A percentile compares a stretch with the other conserved stretches of the same genome.
These are phyloP conservation scores for Shinisaurus crocodilurus DNA, from an alignment of 2,113 vertebrate genomes.

Conservation along the genomic window DNA sequence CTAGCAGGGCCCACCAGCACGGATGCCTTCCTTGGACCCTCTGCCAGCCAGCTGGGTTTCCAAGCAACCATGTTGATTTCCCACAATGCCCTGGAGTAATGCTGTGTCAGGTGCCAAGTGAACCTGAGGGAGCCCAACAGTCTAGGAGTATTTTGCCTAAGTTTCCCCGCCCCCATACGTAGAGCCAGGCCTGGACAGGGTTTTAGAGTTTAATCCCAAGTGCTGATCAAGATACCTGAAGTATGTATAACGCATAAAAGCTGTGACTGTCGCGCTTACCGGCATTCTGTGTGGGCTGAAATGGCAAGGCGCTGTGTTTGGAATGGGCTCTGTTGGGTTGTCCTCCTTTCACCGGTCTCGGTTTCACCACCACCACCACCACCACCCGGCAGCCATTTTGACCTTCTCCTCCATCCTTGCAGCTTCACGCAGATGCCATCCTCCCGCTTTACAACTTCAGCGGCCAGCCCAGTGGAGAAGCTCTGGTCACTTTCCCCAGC, in stretches of 20 bases:
- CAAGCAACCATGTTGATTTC: background rate
- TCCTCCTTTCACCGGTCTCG: too few relatives aligned
- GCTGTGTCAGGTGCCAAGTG: background rate
- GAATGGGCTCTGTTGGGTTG: background rate
- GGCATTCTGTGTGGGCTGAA: background rate
- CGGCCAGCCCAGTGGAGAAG: slow-evolving; percentile 91
- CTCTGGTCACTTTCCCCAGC: slow-evolving; percentile 88
- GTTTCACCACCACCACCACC: too few relatives aligned
- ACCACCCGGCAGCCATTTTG: background rate
- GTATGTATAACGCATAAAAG: background rate
- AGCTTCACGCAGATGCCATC: slow-evolving; percentile 88
- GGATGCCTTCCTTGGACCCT: too few relatives aligned
- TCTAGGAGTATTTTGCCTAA: background rate
- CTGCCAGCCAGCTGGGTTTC: background rate
- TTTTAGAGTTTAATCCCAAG: background rate
- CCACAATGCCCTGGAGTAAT: background rate
- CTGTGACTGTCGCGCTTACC: background rate
- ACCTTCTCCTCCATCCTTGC: slow-evolving; percentile 49
- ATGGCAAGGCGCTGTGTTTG: too few relatives aligned
- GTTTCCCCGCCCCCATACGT: too few relatives aligned
- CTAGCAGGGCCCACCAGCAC: too few relatives aligned
- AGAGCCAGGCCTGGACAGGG: background rate
- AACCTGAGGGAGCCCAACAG: background rate
- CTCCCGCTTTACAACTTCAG: slow-evolving; percentile 89
- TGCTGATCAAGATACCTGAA: background rate